phyloP scores from a whole-genome alignment of 92 coral and sea anemone species.

The Meandrina meandrites region DNA sequence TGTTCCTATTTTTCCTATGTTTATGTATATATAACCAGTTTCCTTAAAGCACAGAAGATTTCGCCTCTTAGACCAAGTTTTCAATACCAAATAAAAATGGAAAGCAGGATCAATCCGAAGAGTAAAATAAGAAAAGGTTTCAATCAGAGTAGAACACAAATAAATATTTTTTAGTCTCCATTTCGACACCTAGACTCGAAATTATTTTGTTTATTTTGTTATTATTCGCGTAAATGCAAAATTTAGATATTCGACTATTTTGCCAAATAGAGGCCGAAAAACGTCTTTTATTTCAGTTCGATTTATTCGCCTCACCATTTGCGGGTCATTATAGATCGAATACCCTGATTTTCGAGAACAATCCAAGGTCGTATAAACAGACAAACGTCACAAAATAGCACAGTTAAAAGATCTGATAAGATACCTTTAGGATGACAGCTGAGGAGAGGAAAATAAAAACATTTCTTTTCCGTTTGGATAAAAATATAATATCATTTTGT shows the following conservation, averaged over 20 bases:
- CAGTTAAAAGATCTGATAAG: neutral
- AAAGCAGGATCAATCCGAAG: neutral
- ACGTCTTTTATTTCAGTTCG: neutral
- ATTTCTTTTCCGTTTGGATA: neutral
- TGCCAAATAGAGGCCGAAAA: neutral
- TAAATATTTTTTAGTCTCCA: neutral
- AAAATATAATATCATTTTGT: neutral
- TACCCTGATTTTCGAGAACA: neutral
- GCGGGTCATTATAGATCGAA: neutral
- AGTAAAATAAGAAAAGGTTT: neutral
- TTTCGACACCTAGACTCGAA: neutral
- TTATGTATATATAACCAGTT: too few species aligned
- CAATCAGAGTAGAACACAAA: neutral
- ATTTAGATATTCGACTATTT: neutral
- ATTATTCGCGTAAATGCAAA: neutral
- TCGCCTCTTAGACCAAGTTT: neutral
- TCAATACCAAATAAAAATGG: neutral
- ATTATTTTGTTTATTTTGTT: neutral
- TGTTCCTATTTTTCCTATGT: neutral
- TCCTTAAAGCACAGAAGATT: neutral
- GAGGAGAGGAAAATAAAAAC: neutral
- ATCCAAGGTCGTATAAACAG: neutral
- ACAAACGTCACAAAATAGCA: neutral
- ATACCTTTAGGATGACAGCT: neutral
- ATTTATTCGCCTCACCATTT: neutral